Conservation (phyloP, 2,888 invertebrate genomes). For the Osmoderma eremita region DNA sequence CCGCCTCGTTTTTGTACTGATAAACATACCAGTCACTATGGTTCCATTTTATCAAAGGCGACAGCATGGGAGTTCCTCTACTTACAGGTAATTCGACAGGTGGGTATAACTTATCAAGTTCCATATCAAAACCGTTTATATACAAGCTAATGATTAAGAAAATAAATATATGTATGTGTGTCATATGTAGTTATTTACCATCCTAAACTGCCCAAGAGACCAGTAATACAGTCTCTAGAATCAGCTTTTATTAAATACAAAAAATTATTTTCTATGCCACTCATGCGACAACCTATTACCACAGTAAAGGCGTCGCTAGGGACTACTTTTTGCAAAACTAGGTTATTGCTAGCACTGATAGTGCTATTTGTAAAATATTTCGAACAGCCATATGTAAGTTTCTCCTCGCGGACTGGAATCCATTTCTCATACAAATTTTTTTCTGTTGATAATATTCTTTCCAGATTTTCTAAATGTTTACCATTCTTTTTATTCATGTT, state of each 20-base stretch:
- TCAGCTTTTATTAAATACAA: slow-evolving; percentile 1
- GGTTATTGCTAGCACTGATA: not conserved
- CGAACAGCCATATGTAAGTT: not conserved
- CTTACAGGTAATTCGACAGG: slow-evolving; percentile 83
- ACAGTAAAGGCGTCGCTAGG: not conserved
- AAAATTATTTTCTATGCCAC: not conserved
- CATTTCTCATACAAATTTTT: slow-evolving; percentile 5
- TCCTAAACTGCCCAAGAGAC: slow-evolving; percentile 17
- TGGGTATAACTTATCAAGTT: slow-evolving; percentile 81
- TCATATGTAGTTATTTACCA: slow-evolving; percentile 9
- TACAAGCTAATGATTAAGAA: slow-evolving; percentile 70
- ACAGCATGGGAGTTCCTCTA: slow-evolving; percentile 83
- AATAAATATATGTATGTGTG: not conserved
- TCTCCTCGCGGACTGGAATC: not conserved
- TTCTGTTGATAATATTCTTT: not conserved
- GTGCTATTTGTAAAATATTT: not conserved
- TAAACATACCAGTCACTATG: slow-evolving; percentile 83
- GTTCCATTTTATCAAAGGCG: slow-evolving; percentile 89
- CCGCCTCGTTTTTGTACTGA: slow-evolving; percentile 74
- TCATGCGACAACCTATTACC: not conserved
- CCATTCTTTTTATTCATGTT: not conserved
- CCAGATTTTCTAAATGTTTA: not conserved
- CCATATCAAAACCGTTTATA: slow-evolving; percentile 78
- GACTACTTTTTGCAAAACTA: not conserved
- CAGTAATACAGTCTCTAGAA: slow-evolving; percentile 7